A percentile compares a stretch with the other conserved stretches of the same genome.
Conservation (phyloP, 1,140 invertebrate species). For the Tetraneura akinire region DNA sequence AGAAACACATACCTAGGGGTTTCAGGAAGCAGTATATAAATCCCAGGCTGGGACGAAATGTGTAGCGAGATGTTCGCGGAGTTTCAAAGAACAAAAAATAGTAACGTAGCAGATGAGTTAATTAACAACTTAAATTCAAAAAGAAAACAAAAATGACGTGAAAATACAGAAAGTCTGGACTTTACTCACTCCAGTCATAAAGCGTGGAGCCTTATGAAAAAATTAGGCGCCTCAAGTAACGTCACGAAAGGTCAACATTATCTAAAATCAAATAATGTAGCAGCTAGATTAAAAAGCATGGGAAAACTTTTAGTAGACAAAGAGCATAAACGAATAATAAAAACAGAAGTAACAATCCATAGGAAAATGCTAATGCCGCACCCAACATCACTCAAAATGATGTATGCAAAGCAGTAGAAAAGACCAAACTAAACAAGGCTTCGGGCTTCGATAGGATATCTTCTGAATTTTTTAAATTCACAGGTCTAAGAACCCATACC, state of each 20-base stretch:
- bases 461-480: too few relatives aligned
- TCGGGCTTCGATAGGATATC: too few relatives aligned
- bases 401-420: too few relatives aligned
- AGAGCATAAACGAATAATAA: too few relatives aligned
- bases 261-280: background rate
- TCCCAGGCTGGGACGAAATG: too few relatives aligned
- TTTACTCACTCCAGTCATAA: background rate
- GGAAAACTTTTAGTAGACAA: background rate
- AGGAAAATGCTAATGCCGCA: too few relatives aligned
- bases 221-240: background rate
- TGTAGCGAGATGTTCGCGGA: background rate
- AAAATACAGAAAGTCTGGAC: background rate
- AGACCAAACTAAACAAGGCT: too few relatives aligned
- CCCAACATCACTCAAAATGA: too few relatives aligned
- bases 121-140: constrained; percentile 7
- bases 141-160: background rate
- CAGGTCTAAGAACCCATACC: too few relatives aligned
- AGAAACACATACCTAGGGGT: background rate
- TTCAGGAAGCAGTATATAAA: background rate
- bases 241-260: background rate
- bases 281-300: background rate
- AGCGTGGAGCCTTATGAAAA: background rate
- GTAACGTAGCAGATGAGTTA: background rate
- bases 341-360: too few relatives aligned
- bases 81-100: constrained; percentile 1